Conservation (phyloP, 2,888 invertebrate species). For the Melitaea athalia region DNA sequence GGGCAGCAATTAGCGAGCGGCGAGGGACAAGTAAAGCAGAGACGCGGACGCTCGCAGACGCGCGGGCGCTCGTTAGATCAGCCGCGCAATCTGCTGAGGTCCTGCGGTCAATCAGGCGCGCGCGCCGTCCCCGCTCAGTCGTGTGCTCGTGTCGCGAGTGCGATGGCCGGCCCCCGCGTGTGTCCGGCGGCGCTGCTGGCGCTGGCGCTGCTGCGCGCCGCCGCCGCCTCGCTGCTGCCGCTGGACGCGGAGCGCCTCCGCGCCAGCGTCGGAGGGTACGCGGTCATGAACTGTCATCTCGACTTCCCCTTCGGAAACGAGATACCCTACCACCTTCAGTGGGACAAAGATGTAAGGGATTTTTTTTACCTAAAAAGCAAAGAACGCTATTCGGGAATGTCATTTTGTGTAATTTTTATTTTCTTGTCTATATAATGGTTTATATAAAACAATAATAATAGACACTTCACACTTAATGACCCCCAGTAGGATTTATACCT, state of each 20-base stretch:
- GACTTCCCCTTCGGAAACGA: conserved; percentile 93
- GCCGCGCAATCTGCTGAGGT: conserved; percentile 37
- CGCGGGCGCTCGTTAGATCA: conserved; percentile 25
- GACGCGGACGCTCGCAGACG: conserved; percentile 5
- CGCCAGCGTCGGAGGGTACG: conserved; percentile 89
- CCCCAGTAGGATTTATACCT: no score
- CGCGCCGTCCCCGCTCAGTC: conserved; percentile 31
- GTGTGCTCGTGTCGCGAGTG: conserved; percentile 16
- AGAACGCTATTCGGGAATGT: no score
- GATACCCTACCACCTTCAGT: conserved; percentile 93
- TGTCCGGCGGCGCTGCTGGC: conserved; percentile 15
- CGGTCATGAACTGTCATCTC: conserved; percentile 91
- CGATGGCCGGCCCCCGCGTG: conserved; percentile 19
- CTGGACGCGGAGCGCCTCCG: conserved; percentile 77
- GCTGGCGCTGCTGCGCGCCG: conserved; percentile 30
- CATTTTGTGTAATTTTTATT: no score
- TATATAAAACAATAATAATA: no score
- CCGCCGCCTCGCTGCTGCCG: conserved; percentile 61
- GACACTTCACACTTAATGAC: no score
- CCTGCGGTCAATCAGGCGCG: conserved; percentile 37
- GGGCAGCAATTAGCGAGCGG: not conserved
- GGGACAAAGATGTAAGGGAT: conserved; percentile 92
- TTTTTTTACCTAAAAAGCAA: no score
- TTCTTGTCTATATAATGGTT: no score
- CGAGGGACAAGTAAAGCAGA: not conserved